phyloP scores from a whole-genome alignment of 1,140 invertebrate genomes.

The Scaptomyza montana region DNA sequence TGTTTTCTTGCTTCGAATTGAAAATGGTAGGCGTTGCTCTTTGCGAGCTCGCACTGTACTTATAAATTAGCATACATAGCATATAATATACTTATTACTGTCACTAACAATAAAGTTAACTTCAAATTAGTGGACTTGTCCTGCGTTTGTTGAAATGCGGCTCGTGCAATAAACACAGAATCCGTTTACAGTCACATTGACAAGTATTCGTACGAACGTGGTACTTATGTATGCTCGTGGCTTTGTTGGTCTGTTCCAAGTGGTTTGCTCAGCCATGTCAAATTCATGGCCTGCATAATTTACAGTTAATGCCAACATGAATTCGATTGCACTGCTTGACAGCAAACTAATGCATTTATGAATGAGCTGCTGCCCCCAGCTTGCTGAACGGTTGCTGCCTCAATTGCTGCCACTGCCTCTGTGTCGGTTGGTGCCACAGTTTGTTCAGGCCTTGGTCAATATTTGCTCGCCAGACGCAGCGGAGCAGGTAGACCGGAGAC shows the following conservation, averaged over 20 bases:
- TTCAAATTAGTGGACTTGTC: constrained; percentile 20
- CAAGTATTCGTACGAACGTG: constrained; percentile 34
- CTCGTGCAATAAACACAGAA: constrained; percentile 47
- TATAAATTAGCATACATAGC: background rate
- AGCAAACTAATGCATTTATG: constrained; percentile 53
- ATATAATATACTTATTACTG: constrained; percentile 35
- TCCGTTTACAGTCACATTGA: constrained; percentile 51
- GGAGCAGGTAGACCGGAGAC: background rate
- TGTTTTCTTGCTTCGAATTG: background rate
- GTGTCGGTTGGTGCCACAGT: background rate
- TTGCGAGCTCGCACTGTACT: background rate
- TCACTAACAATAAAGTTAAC: constrained; percentile 24
- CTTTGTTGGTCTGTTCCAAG: constrained; percentile 29
- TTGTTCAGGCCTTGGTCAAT: constrained; percentile 31
- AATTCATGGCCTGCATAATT: constrained; percentile 54
- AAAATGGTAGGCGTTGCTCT: background rate
- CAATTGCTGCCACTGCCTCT: background rate
- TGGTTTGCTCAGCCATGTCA: constrained; percentile 47
- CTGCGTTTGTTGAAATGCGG: constrained; percentile 40
- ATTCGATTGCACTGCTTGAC: constrained; percentile 49
- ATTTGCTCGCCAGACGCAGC: constrained; percentile 36
- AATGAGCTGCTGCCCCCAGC: constrained; percentile 28
- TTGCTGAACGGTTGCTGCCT: background rate
- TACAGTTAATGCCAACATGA: constrained; percentile 54
- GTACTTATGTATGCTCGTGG: background rate